phyloP scores from a whole-genome alignment of 2,888 invertebrate genomes.

The Stenichneumon culpator region DNA sequence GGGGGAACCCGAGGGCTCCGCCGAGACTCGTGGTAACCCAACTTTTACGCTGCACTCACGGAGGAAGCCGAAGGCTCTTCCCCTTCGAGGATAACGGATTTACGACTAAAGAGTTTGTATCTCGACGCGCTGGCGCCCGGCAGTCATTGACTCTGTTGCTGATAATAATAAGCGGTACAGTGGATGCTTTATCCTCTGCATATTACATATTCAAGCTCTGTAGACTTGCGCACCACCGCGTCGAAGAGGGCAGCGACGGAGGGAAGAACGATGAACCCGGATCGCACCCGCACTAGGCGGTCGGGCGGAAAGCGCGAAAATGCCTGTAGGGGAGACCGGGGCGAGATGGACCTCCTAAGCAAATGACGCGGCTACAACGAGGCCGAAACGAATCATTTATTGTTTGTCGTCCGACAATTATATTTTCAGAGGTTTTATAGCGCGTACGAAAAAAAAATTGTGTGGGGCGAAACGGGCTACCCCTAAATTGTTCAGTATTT shows the following conservation, averaged over 20 bases:
- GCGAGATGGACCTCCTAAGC: too few relatives aligned
- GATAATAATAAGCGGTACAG: constrained; percentile 48
- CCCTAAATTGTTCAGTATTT: too few relatives aligned
- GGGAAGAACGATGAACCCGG: too few relatives aligned
- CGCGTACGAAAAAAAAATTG: too few relatives aligned
- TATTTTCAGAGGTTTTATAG: too few relatives aligned
- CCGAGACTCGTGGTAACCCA: constrained; percentile 11
- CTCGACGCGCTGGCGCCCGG: constrained; percentile 37
- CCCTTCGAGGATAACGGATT: constrained; percentile 66
- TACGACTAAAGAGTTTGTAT: constrained; percentile 66
- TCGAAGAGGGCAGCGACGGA: too few relatives aligned
- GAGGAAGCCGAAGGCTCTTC: constrained; percentile 40
- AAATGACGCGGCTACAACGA: too few relatives aligned
- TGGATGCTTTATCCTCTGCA: constrained; percentile 47
- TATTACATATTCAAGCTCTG: constrained; percentile 45
- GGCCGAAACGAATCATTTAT: too few relatives aligned
- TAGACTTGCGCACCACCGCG: background rate
- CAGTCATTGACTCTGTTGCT: constrained; percentile 39
- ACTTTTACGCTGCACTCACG: constrained; percentile 34
- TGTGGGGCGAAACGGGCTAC: too few relatives aligned
- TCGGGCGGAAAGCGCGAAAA: background rate
- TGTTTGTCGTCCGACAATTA: too few relatives aligned
- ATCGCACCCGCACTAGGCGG: constrained; percentile 26
- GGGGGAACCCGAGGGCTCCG: constrained; percentile 46
- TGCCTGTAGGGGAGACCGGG: too few relatives aligned